Base-by-base conservation (phyloP, 2,888 invertebrate genomes). In the Tupiocoris notatus region DNA sequence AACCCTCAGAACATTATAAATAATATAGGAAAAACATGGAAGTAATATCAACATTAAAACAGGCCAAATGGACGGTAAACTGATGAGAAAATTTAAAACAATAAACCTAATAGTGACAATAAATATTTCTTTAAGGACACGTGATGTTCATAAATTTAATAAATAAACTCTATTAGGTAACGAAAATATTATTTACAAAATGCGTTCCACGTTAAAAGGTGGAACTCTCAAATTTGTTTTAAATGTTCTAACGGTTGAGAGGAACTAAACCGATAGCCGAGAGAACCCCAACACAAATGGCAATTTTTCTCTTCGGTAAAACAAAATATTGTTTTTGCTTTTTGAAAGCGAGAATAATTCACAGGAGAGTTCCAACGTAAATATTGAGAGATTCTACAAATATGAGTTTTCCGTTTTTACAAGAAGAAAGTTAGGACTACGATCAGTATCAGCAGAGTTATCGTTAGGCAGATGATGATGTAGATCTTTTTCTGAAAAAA, bases 381-480 rank as follows among this genome's bases (percentile, higher is more conserved):
- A 39, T 12, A 39, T 7, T 39, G 39, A 39, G 39, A 39, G 39
- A 39, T 39, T 39, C 39, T 12, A 39, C 39, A 39, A 12, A 39
- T 39, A 7, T 12, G 39, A 3, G 12, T 39, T 39, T 39, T 39
- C 39, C 6, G 3, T 59, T 59, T 59, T 59, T 59, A 59, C 59
- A 59, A n/a, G 59, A 59, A 59, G 16, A 18, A 59, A 3, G 59
- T 59, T 82, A 92, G 88, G 86, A 91, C 86, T 86, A 92, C 89
- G 87, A 90, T 77, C 67, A 79, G 73, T 75, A 79, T 79, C 62
- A 79, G 61, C 61, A 79, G 58, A 54, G 73, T 75, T 75, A 79
- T 71, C 85, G 89, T 86, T 87, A 92, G 88, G 90, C 93, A 92
- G 88, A 92, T 89, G 86, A 91, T 88, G 89, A 92, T 92, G 89